Evolutionary conservation across 2,888 invertebrate genomes (phyloP).

Genomic region (Syritta pipiens): DNA sequence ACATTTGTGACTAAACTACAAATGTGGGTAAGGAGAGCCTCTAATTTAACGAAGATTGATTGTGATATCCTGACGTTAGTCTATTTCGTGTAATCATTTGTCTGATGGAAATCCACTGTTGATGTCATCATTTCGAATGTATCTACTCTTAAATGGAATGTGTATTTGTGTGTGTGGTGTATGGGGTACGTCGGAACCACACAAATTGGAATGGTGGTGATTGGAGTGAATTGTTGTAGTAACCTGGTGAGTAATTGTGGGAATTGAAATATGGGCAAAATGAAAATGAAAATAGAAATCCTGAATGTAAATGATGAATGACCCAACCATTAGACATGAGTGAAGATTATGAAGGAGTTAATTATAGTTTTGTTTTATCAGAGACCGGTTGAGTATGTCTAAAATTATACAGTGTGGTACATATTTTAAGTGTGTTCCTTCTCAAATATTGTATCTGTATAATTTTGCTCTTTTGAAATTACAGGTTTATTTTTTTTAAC

Average conservation of each 20-base stretch:
- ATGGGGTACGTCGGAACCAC: too few relatives aligned
- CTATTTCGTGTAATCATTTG: constrained; percentile 44
- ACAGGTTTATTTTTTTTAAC: too few relatives aligned
- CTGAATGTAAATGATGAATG: constrained; percentile 28
- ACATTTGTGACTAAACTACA: constrained; percentile 13
- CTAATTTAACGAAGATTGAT: constrained; percentile 54
- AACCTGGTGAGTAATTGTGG: constrained; percentile 32
- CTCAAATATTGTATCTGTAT: too few relatives aligned
- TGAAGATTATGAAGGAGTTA: constrained; percentile 13
- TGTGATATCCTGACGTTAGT: constrained; percentile 26
- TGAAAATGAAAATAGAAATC: constrained; percentile 28
- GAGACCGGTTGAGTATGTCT: background rate
- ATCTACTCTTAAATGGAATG: too few relatives aligned
- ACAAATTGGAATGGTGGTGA: background rate
- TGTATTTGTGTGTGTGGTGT: background rate
- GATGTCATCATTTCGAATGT: constrained; percentile 47
- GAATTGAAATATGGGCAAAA: constrained; percentile 43
- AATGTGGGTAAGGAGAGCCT: background rate
- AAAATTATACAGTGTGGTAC: too few relatives aligned
- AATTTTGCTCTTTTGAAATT: too few relatives aligned
- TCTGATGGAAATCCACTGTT: constrained; percentile 29
- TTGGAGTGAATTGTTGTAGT: constrained; percentile 13
- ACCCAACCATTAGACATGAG: constrained; percentile 3
- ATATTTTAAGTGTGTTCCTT: too few relatives aligned
- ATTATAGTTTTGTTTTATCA: background rate